Evolutionary conservation across 2,797 vertebrate genomes (phyloP), one percentile per base, ranked within the genome.

Genomic region (Poecile montanus): DNA sequence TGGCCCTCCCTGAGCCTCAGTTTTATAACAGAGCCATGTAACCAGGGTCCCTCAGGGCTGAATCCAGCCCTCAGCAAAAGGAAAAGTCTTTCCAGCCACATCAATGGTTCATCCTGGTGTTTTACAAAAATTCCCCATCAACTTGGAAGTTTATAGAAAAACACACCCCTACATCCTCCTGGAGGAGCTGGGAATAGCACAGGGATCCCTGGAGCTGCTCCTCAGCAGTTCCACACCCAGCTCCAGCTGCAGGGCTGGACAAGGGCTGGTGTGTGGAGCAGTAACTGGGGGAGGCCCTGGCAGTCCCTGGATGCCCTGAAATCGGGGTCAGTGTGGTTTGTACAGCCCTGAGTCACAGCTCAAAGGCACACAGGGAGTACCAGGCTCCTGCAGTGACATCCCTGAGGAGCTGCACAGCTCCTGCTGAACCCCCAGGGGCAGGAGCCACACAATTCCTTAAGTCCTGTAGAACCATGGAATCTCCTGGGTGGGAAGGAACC

Each of bases 321-420:
- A 18, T 3, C 1, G 0, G n/a, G 65, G 9, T 14, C 66, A 11
- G 18, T 10, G 34, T 3, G 66, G 34, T 58, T 56, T 18, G 3
- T 1, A 11, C 45, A 27, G 1, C 56, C 2, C 26, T 15, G 38
- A 36, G 13, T 1, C 60, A 12, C 21, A 22, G 70, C 1, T 44
- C 30, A 12, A 6, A 65, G 45, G 13, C 2, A 47, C 4, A 0
- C 1, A 0, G 3, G n/a, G 32, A 42, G 17, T 2, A 20, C 1
- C 8, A 2, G 18, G 29, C 6, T 3, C 27, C 6, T 16, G 26
- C 50, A 34, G 3, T 0, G 21, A 36, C 16, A 40, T 15, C 68
- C n/a, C 62, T 2, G 1, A 56, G 42, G 62, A 42, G 42, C 42
- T 42, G 42, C 42, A 42, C 42, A 42, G 42, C 14, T 42, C 47